These are phyloP conservation scores for Eidolon helvum DNA, from an alignment of 2,113 vertebrate genomes.

Conservation along the genomic window DNA sequence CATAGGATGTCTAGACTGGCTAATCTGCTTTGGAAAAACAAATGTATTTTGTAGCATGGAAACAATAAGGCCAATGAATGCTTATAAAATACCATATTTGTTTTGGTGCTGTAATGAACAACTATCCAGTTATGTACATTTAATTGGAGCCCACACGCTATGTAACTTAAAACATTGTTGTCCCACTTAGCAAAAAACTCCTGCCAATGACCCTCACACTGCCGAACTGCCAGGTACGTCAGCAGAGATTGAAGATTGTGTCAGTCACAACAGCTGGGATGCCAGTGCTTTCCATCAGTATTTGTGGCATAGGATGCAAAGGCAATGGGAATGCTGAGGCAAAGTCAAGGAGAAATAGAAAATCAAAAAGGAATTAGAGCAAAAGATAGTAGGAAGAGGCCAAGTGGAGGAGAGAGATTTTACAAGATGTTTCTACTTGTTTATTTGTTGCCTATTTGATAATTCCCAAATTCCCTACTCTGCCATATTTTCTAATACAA, in stretches of 20 bases:
- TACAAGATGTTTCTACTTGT: not conserved
- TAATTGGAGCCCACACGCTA: not conserved
- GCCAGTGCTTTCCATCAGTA: not conserved
- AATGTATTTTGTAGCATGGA: slow-evolving; percentile 72
- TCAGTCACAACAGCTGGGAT: slow-evolving; percentile 25
- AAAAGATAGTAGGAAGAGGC: not conserved
- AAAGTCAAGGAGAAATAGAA: not conserved
- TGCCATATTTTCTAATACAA: not conserved
- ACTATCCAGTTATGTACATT: not conserved
- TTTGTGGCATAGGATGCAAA: not conserved
- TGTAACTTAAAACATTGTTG: not conserved
- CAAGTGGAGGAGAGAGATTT: not conserved
- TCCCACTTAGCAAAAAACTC: not conserved
- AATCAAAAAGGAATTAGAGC: not conserved
- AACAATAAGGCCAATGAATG: not conserved
- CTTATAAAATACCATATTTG: not conserved
- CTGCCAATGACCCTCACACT: not conserved
- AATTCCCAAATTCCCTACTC: not conserved
- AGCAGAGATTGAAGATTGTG: not conserved
- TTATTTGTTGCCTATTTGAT: not conserved
- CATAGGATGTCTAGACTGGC: slow-evolving; percentile 80
- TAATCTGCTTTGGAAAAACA: slow-evolving; percentile 82
- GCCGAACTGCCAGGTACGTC: not conserved
- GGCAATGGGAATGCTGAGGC: not conserved
- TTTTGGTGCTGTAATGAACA: not conserved